Evolutionary conservation across 2,888 invertebrate genomes (phyloP).

Genomic region (Heliconius hortense): DNA sequence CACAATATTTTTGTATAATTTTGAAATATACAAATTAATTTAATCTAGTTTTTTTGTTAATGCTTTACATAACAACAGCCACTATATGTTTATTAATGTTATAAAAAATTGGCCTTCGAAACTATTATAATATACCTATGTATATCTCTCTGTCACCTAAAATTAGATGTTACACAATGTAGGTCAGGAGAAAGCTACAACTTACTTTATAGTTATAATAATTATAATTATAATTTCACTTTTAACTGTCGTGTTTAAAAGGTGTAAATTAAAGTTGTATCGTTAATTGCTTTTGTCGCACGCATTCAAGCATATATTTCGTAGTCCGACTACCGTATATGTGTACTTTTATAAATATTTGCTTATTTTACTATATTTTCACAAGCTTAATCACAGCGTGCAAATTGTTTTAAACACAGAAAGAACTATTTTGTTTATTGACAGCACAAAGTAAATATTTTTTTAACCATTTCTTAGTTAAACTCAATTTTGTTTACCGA

Average conservation of each 20-base stretch:
- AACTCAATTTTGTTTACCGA: no score
- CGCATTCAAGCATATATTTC: slow-evolving; percentile 24
- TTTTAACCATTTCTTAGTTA: no score
- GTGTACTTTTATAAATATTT: background rate
- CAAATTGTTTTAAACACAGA: no score
- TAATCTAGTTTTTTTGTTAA: background rate
- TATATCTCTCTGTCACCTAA: background rate
- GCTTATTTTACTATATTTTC: background rate
- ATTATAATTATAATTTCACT: slow-evolving; percentile 33
- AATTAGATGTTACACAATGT: slow-evolving; percentile 12
- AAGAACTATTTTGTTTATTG: no score
- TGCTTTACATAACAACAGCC: background rate
- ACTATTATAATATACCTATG: background rate
- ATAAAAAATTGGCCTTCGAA: background rate
- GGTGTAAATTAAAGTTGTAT: slow-evolving; percentile 36
- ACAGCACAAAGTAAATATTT: no score
- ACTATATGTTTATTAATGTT: background rate
- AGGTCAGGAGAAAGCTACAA: slow-evolving; percentile 34
- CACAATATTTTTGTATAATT: background rate
- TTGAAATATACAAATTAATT: background rate
- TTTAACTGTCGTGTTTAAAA: slow-evolving; percentile 34
- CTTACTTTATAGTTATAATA: no score
- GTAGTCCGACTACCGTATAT: background rate
- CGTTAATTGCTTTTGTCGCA: slow-evolving; percentile 33
- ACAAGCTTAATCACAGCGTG: no score